Evolutionary conservation across 2,113 vertebrate genomes (phyloP), one percentile per base, ranked within the genome.

Genomic region (Myotis yumanensis): DNA sequence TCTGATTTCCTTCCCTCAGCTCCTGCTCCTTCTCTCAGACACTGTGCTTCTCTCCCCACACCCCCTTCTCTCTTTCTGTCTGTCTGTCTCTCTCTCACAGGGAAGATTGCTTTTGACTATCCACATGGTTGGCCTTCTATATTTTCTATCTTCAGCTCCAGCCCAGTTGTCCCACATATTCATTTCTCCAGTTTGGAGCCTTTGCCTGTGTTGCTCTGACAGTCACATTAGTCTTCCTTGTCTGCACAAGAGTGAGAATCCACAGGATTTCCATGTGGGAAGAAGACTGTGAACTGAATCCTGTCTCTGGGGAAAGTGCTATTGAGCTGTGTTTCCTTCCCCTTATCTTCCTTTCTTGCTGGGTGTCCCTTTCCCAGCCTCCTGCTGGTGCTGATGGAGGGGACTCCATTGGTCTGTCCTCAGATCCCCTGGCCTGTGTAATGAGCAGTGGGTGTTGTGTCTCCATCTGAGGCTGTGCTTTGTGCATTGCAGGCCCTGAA

Each of bases 401-500:
- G 6, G 17, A 15, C 7, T 18, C 0, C 0, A 6, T 0, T 11
- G 48, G 18, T 17, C 28, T 59, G 17, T 32, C 12, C 20, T 79
- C 48, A 12, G 40, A 40, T 23, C n/a, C n/a, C 75, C 52, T 48
- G 48, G 51, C 16, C 51, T 15, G 17, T 81, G 48, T 48, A 11
- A 18, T 3, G 18, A 17, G 0, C 0, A 10, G 20, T 2, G 16
- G 28, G n/a, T 20, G 57, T 28, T 25, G 46, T 18, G 30, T 25
- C 43, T 35, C 6, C 30, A 6, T 11, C 72, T 94, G 76, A 94
- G 64, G 4, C 37, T 90, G 30, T 89, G 37, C 16, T 48, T 2
- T 71, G 7, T 95, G 77, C 8, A 0, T 81, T 82, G 4, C 72
- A 97, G 95, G 96, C 77, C 22, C 89, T 97, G 66, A 96, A 68